Evolutionary conservation across 2,113 vertebrate genomes (phyloP).

Genomic region (Phyllopteryx taeniolatus): DNA sequence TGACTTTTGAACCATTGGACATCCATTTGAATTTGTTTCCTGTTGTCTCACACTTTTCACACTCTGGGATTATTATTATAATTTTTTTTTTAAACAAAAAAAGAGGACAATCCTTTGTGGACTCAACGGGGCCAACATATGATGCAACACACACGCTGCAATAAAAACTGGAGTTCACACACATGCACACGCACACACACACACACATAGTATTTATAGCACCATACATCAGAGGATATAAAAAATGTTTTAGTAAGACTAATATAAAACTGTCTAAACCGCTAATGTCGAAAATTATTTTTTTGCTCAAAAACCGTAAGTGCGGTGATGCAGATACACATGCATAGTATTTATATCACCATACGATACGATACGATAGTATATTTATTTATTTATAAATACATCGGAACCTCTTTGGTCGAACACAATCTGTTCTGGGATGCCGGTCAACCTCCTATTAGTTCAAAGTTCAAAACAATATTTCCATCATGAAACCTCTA

Average conservation of each 20-base stretch:
- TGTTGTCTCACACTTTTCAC: constrained; percentile 10
- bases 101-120: constrained; percentile 29
- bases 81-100: constrained; percentile 23
- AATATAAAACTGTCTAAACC: not conserved
- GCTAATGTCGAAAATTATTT: constrained; percentile 5
- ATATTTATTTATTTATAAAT: not conserved
- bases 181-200: constrained; percentile 13
- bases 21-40: constrained; percentile 23
- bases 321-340: constrained; percentile 1
- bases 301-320: not conserved
- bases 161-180: constrained; percentile 70
- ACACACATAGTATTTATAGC: constrained; percentile 3
- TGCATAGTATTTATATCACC: constrained; percentile 24
- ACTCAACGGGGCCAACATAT: constrained; percentile 39
- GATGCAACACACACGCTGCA: constrained; percentile 51
- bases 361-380: not conserved
- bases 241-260: not conserved
- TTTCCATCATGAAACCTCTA: not conserved
- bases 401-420: not conserved
- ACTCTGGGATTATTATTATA: constrained; percentile 25
- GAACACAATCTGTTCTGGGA: not conserved
- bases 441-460: not conserved
- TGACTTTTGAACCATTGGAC: constrained; percentile 1
- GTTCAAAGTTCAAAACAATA: not conserved
- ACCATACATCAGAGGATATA: not conserved